Conservation (phyloP, 64 coral and sea anemone species). For the Platygyra sinensis region DNA sequence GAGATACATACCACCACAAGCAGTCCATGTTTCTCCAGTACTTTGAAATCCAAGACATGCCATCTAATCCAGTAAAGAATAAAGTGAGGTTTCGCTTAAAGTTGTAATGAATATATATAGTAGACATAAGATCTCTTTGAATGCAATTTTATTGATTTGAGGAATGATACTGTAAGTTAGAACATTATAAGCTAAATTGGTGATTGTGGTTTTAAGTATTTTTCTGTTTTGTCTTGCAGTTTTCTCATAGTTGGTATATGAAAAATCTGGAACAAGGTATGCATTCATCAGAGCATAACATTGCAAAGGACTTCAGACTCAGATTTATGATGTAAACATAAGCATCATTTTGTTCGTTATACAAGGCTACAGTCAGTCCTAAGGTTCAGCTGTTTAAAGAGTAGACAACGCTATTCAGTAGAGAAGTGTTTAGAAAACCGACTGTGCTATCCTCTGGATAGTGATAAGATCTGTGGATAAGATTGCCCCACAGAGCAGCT, state of each 20-base stretch:
- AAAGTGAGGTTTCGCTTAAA: not conserved
- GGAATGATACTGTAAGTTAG: not conserved
- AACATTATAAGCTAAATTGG: too few species aligned
- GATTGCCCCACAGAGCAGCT: too few species aligned
- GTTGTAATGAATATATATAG: too few species aligned
- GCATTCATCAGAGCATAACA: not conserved
- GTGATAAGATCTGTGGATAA: too few species aligned
- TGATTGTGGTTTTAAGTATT: not conserved
- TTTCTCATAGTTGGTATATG: constrained; percentile 96
- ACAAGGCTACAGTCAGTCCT: too few species aligned
- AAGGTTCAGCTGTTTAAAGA: too few species aligned
- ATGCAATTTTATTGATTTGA: not conserved
- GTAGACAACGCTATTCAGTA: too few species aligned
- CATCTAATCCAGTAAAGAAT: constrained; percentile 53
- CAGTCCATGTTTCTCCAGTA: constrained; percentile 86
- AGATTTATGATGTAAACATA: too few species aligned
- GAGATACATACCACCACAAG: constrained; percentile 96
- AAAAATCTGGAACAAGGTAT: constrained; percentile 66
- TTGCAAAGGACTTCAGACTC: too few species aligned
- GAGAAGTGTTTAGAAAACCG: too few species aligned
- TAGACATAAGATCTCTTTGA: not conserved
- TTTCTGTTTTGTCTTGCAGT: constrained; percentile 58
- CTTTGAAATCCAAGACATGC: constrained; percentile 91
- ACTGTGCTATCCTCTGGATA: too few species aligned
- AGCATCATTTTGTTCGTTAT: too few species aligned